Percentiles rank a stretch among this genome's conserved stretches.
phyloP scores from a whole-genome alignment of 2,113 vertebrate species.

The Apteryx owenii region DNA sequence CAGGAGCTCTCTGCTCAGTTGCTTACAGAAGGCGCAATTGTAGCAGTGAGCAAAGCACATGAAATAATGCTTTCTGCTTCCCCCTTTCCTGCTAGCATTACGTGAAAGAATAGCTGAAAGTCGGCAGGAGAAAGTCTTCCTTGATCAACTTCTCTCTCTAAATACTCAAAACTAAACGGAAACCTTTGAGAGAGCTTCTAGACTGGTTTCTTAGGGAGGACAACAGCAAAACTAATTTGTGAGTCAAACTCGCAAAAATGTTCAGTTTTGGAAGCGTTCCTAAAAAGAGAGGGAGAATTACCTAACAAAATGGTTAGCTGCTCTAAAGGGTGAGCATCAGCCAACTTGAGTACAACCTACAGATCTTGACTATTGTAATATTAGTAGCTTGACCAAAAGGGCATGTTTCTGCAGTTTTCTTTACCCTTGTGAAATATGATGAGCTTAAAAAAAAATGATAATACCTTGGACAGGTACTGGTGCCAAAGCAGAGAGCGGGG shows the following conservation, averaged over 20 bases:
- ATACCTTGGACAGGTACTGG: rapidly evolving
- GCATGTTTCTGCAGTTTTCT: not conserved
- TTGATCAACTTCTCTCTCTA: not conserved
- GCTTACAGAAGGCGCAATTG: not conserved
- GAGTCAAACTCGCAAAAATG: constrained; percentile 44
- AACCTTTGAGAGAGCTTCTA: not conserved
- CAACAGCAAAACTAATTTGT: constrained; percentile 1
- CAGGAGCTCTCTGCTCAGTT: not conserved
- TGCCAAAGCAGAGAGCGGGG: not conserved
- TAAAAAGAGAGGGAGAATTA: not conserved
- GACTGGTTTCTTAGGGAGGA: not conserved
- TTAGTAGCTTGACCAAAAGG: not conserved
- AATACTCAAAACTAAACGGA: not conserved
- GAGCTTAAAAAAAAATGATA: not conserved
- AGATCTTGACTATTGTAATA: not conserved
- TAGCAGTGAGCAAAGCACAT: not conserved
- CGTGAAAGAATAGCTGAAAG: not conserved
- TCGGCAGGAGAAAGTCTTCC: not conserved
- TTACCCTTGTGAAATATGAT: not conserved
- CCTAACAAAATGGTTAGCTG: not conserved
- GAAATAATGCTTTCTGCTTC: not conserved
- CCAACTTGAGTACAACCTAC: not conserved
- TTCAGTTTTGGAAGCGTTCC: constrained; percentile 40
- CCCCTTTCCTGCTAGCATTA: not conserved
- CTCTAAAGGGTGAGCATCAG: constrained; percentile 21